phyloP scores from a whole-genome alignment of 2,113 vertebrate genomes.

The Hydrochoerus hydrochaeris region DNA sequence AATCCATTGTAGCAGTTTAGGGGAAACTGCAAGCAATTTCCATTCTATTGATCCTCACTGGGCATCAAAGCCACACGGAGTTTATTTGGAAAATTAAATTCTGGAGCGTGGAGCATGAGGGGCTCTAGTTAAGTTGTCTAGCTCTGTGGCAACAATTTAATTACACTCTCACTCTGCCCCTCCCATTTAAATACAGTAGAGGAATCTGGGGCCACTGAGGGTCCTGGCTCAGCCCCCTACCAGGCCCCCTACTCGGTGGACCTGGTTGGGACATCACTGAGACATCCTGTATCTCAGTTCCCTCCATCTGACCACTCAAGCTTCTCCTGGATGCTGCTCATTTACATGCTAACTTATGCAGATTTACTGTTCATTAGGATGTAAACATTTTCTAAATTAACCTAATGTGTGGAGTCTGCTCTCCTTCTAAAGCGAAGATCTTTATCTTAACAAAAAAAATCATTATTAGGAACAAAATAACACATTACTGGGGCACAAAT shows the following conservation, averaged over 20 bases:
- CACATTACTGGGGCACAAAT: conserved; percentile 47
- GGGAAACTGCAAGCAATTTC: conserved; percentile 88
- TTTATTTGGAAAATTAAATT: conserved; percentile 87
- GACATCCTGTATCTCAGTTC: neutral
- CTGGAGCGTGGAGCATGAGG: conserved; percentile 72
- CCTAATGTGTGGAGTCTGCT: conserved; percentile 8
- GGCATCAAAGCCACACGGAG: conserved; percentile 81
- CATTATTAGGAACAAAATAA: conserved; percentile 61
- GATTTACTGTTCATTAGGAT: conserved; percentile 55
- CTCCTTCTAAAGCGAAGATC: conserved; percentile 54
- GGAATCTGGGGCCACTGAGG: neutral
- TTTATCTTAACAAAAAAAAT: conserved; percentile 62
- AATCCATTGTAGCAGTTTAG: conserved; percentile 86
- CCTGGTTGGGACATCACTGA: neutral
- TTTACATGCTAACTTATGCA: conserved; percentile 20
- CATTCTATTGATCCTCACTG: conserved; percentile 86
- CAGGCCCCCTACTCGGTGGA: neutral
- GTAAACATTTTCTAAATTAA: conserved; percentile 63
- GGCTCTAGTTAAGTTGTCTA: conserved; percentile 82
- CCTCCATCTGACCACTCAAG: neutral
- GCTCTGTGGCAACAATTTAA: conserved; percentile 74
- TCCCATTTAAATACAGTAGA: conserved; percentile 64
- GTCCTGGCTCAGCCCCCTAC: too few relatives aligned
- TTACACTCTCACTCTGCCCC: conserved; percentile 63
- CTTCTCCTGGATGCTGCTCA: neutral